Evolutionary conservation across 2,113 vertebrate species (phyloP).

Genomic region (Pachypanchax playfairii): DNA sequence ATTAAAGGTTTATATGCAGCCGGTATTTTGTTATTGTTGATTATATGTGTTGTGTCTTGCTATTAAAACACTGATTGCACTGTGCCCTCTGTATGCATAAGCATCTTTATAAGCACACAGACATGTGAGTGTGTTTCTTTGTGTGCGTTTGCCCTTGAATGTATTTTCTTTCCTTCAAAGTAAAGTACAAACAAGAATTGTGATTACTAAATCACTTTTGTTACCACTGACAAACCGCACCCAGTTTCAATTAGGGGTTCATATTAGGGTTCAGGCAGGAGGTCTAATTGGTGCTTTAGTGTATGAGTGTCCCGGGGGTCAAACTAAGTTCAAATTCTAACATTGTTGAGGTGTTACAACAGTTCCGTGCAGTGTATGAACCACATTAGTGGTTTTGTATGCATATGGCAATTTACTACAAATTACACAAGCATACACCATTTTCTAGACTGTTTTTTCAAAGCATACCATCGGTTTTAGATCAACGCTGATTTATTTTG

Average conservation of each 20-base stretch:
- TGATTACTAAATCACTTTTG: conserved; percentile 16
- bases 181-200: conserved; percentile 34
- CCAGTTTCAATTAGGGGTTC: conserved; percentile 39
- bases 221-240: conserved; percentile 31
- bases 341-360: conserved; percentile 13
- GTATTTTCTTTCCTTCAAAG: conserved; percentile 5
- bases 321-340: conserved; percentile 20
- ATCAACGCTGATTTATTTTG: conserved; percentile 27
- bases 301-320: conserved; percentile 8
- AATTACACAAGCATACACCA: conserved; percentile 1
- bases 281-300: conserved; percentile 38
- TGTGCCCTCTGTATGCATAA: background rate
- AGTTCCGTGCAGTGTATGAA: conserved; percentile 28
- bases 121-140: background rate
- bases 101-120: background rate
- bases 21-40: conserved; percentile 31
- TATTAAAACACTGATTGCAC: conserved; percentile 36
- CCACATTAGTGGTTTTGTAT: conserved; percentile 10
- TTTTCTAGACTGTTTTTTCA: conserved; percentile 4
- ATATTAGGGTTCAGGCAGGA: conserved; percentile 39
- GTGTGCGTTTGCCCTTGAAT: conserved; percentile 12
- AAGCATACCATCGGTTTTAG: conserved; percentile 29
- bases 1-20: conserved; percentile 58
- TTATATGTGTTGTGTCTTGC: conserved; percentile 37
- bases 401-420: conserved; percentile 22